Evolutionary conservation across 2,113 vertebrate species (phyloP), one percentile per base, ranked within the genome.

Genomic region (Gnathonemus longibarbis): DNA sequence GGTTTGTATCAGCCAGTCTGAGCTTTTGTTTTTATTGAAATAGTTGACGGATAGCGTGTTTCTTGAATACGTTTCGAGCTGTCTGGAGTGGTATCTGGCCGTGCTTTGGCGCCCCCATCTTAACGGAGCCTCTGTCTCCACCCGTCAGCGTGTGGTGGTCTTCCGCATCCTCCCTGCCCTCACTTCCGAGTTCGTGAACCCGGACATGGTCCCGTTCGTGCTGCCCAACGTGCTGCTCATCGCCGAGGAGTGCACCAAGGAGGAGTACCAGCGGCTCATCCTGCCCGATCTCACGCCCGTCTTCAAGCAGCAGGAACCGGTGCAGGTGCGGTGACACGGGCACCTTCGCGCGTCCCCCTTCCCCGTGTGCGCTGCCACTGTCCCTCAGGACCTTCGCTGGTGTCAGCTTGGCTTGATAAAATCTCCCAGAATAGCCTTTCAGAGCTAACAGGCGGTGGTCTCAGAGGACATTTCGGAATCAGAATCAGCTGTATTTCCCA

Each of bases 121-220:
- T 77, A 11, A 35, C 70, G 1, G 31, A 5, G 27, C 31, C 31
- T 39, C 31, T 77, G 3, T 70, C 9, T 24, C 24, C 35, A 49
- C 35, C 13, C 94, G 93, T 50, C 91, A 99, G 98, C 97, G 98
- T 90, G 98, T 99, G 91, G 96, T 99, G 92, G 95, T 99, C 84
- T 96, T 99, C 90, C 97, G 98, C 70, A 97, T 99, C 96, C 94
- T 99, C 89, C 98, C 98, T 3, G 96, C 95, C 24, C 94, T 99
- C 94, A 97, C 97, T 49, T 97, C 98, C 0, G 98, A 99, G 93
- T 99, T 99, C 91, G 96, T 99, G 91, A 99, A 99, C 92, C 98
- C 97, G 24, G 98, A 99, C 92, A 99, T 99, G 98, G 98, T 99
- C 90, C 98, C 98, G 66, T 99, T 99, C 89, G 97, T 99, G 91